Evolutionary conservation across 1,140 invertebrate species (phyloP).

Genomic region (Trichonephila inaurata): DNA sequence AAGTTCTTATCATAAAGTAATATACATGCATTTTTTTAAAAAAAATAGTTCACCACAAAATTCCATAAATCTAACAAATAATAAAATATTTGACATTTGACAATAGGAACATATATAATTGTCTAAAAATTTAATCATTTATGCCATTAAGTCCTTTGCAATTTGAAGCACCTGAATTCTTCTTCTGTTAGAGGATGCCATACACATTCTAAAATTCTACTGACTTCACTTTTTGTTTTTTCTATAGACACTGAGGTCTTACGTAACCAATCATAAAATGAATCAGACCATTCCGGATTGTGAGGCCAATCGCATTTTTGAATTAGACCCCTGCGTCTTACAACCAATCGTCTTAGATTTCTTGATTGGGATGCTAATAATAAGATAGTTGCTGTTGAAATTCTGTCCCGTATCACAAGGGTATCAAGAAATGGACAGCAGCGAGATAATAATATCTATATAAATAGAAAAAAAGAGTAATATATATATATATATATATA

Average conservation of each 20-base stretch:
- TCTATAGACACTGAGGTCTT: constrained; percentile 84
- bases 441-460: constrained; percentile 75
- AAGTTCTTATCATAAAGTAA: no score
- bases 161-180: constrained; percentile 83
- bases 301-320: constrained; percentile 87
- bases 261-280: constrained; percentile 86
- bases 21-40: no score
- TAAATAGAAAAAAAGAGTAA: neutral
- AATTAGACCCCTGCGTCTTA: constrained; percentile 87
- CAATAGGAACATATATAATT: neutral
- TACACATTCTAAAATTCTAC: constrained; percentile 85
- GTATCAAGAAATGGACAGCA: constrained; percentile 83
- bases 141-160: neutral
- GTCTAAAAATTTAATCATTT: neutral
- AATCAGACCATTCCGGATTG: constrained; percentile 85
- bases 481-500: neutral
- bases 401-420: constrained; percentile 87
- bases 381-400: constrained; percentile 89
- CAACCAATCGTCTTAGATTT: constrained; percentile 85
- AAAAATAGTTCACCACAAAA: neutral
- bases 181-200: constrained; percentile 89
- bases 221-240: constrained; percentile 86
- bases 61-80: neutral
- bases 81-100: neutral
- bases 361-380: constrained; percentile 85